A percentile compares a stretch with the other conserved stretches of the same genome.
These are phyloP conservation scores for Delphinus delphis DNA, from an alignment of 2,113 vertebrate species.

Conservation along the genomic window DNA sequence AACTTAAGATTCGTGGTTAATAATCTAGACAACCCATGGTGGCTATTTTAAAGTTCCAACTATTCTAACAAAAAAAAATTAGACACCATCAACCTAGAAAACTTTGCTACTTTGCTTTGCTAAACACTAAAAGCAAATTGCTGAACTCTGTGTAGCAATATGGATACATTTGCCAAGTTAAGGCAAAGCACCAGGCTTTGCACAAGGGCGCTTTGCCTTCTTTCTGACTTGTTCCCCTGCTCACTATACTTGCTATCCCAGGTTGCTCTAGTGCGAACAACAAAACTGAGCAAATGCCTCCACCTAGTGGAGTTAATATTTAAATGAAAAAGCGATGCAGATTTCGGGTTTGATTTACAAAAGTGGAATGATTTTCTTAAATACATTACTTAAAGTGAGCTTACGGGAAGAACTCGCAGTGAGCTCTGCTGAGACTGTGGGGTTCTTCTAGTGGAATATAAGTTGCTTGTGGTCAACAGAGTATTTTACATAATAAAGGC, in stretches of 20 bases:
- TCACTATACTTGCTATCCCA: no score
- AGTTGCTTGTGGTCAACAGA: background rate
- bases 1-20: background rate
- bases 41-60: conserved; percentile 25
- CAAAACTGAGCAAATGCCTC: conserved; percentile 78
- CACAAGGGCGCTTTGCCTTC: background rate
- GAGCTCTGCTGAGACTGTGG: background rate
- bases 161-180: background rate
- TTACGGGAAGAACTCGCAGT: background rate
- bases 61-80: background rate
- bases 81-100: background rate
- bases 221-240: background rate
- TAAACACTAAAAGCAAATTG: background rate
- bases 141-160: background rate
- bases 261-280: fast-evolving
- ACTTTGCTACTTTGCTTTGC: background rate
- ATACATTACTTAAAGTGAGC: background rate
- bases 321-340: background rate
- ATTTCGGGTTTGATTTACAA: background rate
- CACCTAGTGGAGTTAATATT: conserved; percentile 76
- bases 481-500: background rate
- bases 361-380: background rate
- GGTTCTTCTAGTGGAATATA: background rate
- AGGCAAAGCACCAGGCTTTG: background rate
- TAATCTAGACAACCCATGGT: background rate